Evolutionary conservation across 1,140 invertebrate genomes (phyloP), one percentile per base, ranked within the genome.

Genomic region (Lasaia peninsularis): DNA sequence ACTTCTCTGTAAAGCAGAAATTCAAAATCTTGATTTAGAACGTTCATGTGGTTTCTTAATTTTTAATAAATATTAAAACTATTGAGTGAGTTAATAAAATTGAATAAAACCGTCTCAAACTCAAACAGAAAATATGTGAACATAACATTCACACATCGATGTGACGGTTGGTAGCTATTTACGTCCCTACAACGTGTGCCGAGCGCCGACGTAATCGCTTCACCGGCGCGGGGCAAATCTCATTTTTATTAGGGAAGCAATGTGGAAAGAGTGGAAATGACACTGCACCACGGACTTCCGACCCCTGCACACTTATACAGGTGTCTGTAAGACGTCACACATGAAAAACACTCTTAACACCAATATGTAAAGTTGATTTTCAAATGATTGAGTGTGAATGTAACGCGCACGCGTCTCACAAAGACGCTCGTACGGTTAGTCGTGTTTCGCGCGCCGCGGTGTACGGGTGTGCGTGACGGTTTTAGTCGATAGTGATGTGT

Each of bases 271-370:
- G 80, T 83, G 79, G 81, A 78, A 85, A 80, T 84, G 80, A 86
- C 83, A 85, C 75, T 87, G 84, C 81, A 87, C 77, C 78, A 69
- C 71, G 69, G 71, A 81, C 84, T 85, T 85, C 80, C 84, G 78
- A 80, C 75, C 79, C 75, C 70, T 78, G 71, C 72, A 72, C 71
- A 62, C 58, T 76, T 78, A 69, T 80, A 86, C 83, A 86, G 83
- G 83, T 86, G 83, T 80, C 78, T 71, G 73, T 68, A 16, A n/a
- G 6, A 11, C 5, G 18, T 6, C 33, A 28, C 54, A 33, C 7
- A 35, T 8, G 6, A 69, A 67, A 65, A 48, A 48, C 28, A 28
- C 51, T 67, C 50, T 51, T 78, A 64, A 51, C 44, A 0, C 14
- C 7, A 33, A n/a, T n/a, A 0, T 6, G 4, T 33, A 68, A 63